Conservation (phyloP, 1,140 invertebrate genomes). For the Plodia interpunctella region DNA sequence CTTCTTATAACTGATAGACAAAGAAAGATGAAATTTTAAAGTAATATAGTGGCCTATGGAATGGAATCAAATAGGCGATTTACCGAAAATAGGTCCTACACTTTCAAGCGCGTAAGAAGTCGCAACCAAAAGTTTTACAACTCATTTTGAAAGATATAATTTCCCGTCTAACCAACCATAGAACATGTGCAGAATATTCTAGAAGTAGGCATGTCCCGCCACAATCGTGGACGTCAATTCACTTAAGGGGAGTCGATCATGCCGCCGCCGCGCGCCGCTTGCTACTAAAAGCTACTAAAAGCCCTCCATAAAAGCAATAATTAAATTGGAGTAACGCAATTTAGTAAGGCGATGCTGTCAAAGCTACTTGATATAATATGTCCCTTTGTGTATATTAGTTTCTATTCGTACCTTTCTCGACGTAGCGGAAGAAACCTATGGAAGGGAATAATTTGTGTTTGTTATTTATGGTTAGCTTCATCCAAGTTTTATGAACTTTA, state of each 20-base stretch:
- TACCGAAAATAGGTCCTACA: too few relatives aligned
- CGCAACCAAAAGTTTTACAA: too few relatives aligned
- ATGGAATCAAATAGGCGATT: too few relatives aligned
- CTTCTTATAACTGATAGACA: too few relatives aligned
- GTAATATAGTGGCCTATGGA: too few relatives aligned
- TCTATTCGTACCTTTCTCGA: constrained; percentile 3
- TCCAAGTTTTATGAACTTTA: not conserved
- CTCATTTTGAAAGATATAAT: not conserved
- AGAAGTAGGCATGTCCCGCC: not conserved
- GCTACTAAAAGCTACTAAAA: constrained; percentile 78
- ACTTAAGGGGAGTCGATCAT: constrained; percentile 69
- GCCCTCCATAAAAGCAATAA: constrained; percentile 78
- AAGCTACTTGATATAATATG: constrained; percentile 33
- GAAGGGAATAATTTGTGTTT: too few relatives aligned
- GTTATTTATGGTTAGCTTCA: too few relatives aligned
- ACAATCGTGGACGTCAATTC: constrained; percentile 63
- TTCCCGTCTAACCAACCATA: not conserved
- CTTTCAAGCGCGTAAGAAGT: too few relatives aligned
- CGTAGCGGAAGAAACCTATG: not conserved
- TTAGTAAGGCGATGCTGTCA: constrained; percentile 65
- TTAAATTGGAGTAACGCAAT: constrained; percentile 76
- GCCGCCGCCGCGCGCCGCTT: constrained; percentile 63
- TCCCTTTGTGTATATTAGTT: constrained; percentile 16
- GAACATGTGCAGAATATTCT: not conserved
- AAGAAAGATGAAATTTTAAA: too few relatives aligned